phyloP scores from a whole-genome alignment of 2,113 vertebrate genomes.

The Chauna torquata region DNA sequence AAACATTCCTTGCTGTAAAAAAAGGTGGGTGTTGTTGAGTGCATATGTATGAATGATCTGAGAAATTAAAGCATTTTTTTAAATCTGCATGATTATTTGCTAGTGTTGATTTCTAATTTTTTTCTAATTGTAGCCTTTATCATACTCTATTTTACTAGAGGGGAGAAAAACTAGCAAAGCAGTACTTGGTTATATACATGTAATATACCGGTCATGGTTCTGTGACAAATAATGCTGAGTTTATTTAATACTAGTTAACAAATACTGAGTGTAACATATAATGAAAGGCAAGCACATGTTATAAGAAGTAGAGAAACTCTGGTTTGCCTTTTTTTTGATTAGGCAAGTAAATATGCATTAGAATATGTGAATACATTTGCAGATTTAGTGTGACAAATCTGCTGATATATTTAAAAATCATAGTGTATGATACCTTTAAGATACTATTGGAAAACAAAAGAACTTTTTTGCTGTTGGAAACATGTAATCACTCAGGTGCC shows the following conservation, averaged over 20 bases:
- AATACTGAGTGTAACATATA: background rate
- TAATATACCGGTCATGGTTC: background rate
- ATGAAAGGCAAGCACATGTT: background rate
- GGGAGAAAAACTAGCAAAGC: background rate
- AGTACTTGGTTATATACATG: background rate
- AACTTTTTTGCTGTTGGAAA: background rate
- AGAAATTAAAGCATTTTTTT: background rate
- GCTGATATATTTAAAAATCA: background rate
- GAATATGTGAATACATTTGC: background rate
- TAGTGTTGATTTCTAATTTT: background rate
- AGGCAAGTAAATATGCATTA: background rate
- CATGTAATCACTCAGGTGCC: background rate
- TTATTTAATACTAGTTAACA: background rate
- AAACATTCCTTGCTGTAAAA: background rate
- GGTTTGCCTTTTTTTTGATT: background rate
- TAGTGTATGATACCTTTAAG: background rate
- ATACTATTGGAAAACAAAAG: too few species aligned
- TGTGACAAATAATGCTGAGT: background rate
- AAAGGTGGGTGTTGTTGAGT: background rate
- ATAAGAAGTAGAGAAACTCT: background rate
- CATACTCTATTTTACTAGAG: background rate
- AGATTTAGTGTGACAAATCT: background rate
- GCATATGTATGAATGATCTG: background rate
- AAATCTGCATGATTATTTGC: background rate
- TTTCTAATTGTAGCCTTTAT: background rate